These are phyloP conservation scores for Leistus spinibarbis DNA, from an alignment of 2,888 invertebrate genomes.

Conservation along the genomic window DNA sequence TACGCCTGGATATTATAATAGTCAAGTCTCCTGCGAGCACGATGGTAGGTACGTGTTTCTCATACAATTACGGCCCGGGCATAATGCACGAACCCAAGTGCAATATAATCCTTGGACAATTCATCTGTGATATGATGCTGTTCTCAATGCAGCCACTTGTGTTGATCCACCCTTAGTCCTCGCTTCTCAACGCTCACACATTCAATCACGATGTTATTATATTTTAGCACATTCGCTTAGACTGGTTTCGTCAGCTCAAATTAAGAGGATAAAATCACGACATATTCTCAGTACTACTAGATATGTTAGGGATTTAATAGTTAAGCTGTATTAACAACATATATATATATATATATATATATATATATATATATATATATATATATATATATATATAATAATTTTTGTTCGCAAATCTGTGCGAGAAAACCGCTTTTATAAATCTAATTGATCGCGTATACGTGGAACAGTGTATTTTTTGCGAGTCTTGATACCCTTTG, in stretches of 20 bases:
- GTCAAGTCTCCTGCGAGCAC: neutral
- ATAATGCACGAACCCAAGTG: neutral
- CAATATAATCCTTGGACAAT: constrained; percentile 21
- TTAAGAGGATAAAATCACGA: too few species aligned
- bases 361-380: too few species aligned
- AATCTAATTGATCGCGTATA: too few species aligned
- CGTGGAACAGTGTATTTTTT: constrained; percentile 6
- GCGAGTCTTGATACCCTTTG: constrained; percentile 1
- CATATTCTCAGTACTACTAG: too few species aligned
- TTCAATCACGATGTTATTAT: neutral
- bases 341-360: neutral
- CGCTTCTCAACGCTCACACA: neutral
- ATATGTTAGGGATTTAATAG: neutral
- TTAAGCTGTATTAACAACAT: too few species aligned
- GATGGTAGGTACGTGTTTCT: neutral
- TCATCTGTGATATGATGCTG: too few species aligned
- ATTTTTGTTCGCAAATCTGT: too few species aligned
- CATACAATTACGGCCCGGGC: neutral
- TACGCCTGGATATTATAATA: neutral
- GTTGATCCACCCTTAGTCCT: neutral
- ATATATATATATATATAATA: too few species aligned
- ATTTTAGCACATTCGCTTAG: neutral
- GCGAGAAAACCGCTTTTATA: too few species aligned
- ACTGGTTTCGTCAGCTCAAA: too few species aligned
- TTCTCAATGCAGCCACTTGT: neutral